Conservation (phyloP, 1,140 invertebrate species). For the Diachasmimorpha longicaudata region DNA sequence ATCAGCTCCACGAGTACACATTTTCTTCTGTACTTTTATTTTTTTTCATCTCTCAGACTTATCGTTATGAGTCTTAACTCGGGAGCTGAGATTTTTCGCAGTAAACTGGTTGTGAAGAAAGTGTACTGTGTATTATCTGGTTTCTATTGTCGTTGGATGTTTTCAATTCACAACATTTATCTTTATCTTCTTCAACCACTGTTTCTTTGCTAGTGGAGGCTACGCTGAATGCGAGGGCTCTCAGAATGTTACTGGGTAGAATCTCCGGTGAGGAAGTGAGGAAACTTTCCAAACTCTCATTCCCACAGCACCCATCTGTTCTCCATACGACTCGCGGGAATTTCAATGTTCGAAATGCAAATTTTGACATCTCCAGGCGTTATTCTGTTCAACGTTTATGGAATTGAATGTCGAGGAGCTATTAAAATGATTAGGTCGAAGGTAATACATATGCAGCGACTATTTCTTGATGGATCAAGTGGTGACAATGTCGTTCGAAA, state of each 20-base stretch:
- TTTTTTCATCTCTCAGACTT: slow-evolving; percentile 22
- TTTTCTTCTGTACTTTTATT: neutral
- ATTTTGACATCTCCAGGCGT: slow-evolving; percentile 13
- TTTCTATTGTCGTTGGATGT: neutral
- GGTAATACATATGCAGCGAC: no score
- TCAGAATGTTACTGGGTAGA: no score
- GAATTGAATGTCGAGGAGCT: neutral
- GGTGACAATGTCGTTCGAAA: no score
- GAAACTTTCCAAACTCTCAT: slow-evolving; percentile 24
- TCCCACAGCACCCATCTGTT: neutral
- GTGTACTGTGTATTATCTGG: neutral
- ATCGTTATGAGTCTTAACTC: neutral
- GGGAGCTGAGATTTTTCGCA: neutral
- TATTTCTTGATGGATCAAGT: no score
- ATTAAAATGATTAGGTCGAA: no score
- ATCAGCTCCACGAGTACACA: slow-evolving; percentile 16
- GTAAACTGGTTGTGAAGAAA: neutral
- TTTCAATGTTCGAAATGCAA: slow-evolving; percentile 13
- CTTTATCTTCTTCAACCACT: no score
- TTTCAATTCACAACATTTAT: neutral
- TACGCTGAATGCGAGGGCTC: no score
- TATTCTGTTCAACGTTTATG: neutral
- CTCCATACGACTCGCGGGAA: neutral
- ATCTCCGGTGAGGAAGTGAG: neutral
- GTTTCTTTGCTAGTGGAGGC: no score